phyloP scores from a whole-genome alignment of 2,797 vertebrate genomes.

The Denticeps clupeoides region DNA sequence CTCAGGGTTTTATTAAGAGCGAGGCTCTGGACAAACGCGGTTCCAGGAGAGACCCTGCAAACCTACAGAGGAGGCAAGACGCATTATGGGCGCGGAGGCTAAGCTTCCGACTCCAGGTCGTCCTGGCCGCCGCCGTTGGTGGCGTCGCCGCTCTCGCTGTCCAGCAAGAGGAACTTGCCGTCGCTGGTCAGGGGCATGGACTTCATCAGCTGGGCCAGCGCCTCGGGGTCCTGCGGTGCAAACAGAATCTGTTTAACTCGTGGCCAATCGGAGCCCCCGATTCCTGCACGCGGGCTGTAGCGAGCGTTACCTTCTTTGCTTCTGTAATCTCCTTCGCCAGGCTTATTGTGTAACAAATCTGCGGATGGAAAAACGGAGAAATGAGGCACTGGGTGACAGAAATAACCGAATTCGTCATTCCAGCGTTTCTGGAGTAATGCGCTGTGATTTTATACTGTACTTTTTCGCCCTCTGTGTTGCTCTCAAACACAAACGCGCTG shows the following conservation, averaged over 20 bases:
- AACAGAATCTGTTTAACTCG: too few species aligned
- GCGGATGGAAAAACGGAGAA: constrained; percentile 28
- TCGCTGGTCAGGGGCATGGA: constrained; percentile 84
- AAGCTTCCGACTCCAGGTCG: constrained; percentile 88
- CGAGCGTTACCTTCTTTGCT: constrained; percentile 75
- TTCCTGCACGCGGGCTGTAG: too few species aligned
- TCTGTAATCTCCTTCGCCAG: constrained; percentile 87
- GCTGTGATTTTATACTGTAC: constrained; percentile 37
- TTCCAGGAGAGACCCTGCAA: too few species aligned
- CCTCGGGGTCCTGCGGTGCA: constrained; percentile 75
- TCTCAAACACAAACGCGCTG: constrained; percentile 85
- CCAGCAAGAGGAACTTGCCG: constrained; percentile 85
- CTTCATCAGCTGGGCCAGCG: constrained; percentile 83
- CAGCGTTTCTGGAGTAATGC: neutral
- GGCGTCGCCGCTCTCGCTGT: constrained; percentile 51
- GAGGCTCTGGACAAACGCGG: too few species aligned
- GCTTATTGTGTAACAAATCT: constrained; percentile 94
- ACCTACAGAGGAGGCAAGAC: neutral
- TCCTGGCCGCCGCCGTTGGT: constrained; percentile 48
- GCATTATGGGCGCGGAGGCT: constrained; percentile 22
- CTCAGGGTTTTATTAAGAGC: too few species aligned
- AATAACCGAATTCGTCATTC: too few species aligned
- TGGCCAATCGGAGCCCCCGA: too few species aligned
- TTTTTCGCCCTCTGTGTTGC: constrained; percentile 97
- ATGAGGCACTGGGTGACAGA: neutral